phyloP scores from a whole-genome alignment of 2,113 vertebrate genomes.

The Macquaria australasica region DNA sequence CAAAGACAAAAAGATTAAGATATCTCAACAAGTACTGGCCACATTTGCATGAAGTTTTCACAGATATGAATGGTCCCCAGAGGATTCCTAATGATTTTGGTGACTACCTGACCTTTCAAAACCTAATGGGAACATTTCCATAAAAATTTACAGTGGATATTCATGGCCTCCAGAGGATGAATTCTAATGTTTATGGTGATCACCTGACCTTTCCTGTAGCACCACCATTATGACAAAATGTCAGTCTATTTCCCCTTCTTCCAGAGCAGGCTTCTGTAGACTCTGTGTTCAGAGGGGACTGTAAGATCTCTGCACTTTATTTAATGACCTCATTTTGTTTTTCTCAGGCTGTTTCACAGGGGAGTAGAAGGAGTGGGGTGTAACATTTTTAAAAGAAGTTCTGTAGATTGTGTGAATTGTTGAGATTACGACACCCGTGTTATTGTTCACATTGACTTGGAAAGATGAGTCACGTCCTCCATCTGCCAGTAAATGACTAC shows the following conservation, averaged over 20 bases:
- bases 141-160: constrained; percentile 1
- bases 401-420: constrained; percentile 22
- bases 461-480: constrained; percentile 68
- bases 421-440: constrained; percentile 21
- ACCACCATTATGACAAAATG: constrained; percentile 11
- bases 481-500: constrained; percentile 55
- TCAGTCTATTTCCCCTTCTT: neutral
- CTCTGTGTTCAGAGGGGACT: neutral
- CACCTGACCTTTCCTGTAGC: constrained; percentile 34
- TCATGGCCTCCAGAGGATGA: constrained; percentile 14
- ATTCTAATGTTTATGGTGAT: constrained; percentile 9
- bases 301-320: neutral
- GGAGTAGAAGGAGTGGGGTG: neutral
- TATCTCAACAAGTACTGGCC: neutral
- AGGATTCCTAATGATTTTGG: constrained; percentile 5
- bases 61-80: constrained; percentile 5
- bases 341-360: neutral
- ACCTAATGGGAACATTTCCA: neutral
- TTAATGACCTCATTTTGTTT: neutral
- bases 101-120: constrained; percentile 30
- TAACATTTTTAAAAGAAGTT: constrained; percentile 6
- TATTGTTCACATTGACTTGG: constrained; percentile 37
- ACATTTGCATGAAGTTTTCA: neutral
- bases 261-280: neutral
- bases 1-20: neutral